A percentile compares a stretch with the other conserved stretches of the same genome.
These are phyloP conservation scores for Augochlorella aurata DNA, from an alignment of 2,888 invertebrate genomes.

Conservation along the genomic window DNA sequence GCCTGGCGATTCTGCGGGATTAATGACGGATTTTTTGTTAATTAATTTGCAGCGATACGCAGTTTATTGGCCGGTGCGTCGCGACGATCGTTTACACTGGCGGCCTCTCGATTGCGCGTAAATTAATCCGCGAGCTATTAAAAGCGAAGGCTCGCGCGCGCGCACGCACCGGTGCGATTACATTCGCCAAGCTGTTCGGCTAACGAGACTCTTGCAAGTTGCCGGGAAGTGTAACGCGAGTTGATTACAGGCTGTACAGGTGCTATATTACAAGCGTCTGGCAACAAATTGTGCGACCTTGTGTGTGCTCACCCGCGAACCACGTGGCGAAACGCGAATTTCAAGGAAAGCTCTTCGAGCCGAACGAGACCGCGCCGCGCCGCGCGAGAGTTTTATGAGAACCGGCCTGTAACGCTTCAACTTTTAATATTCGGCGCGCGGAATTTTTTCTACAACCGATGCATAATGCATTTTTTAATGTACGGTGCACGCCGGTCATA, in stretches of 20 bases:
- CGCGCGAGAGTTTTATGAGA: constrained; percentile 1
- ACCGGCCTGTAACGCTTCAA: neutral
- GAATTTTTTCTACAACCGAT: neutral
- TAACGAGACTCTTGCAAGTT: constrained; percentile 36
- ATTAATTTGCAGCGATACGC: constrained; percentile 5
- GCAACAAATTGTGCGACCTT: constrained; percentile 15
- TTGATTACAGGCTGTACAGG: constrained; percentile 29
- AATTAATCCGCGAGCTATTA: constrained; percentile 32
- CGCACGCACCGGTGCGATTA: neutral
- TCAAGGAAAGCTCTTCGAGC: neutral
- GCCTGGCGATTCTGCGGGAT: neutral
- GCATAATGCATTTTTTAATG: constrained; percentile 28
- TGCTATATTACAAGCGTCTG: constrained; percentile 8
- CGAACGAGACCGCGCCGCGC: neutral
- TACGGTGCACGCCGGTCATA: neutral
- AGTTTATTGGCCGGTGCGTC: constrained; percentile 11
- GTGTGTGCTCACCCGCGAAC: too few relatives aligned
- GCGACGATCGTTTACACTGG: constrained; percentile 6
- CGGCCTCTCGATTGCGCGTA: neutral
- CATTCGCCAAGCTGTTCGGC: constrained; percentile 8
- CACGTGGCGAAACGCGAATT: constrained; percentile 1
- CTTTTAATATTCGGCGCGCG: constrained; percentile 17
- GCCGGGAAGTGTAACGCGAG: constrained; percentile 28
- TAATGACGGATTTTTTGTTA: constrained; percentile 21
- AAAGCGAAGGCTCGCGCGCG: neutral